Evolutionary conservation across 2,113 vertebrate genomes (phyloP).

Genomic region (Argyrosomus japonicus): DNA sequence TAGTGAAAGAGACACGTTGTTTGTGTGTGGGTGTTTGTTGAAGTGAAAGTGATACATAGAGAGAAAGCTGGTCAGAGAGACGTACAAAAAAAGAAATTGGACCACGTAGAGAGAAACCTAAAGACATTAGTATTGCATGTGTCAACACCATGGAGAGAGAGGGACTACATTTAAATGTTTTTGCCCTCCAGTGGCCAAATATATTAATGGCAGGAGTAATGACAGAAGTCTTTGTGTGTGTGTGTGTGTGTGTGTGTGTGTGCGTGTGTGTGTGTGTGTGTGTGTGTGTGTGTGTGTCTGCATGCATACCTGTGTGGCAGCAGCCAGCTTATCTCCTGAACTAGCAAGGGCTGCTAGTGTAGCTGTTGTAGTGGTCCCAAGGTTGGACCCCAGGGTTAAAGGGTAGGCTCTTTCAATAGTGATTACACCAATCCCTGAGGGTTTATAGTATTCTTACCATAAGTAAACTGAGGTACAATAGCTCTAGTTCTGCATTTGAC

Average conservation of each 20-base stretch:
- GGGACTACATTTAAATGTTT: neutral
- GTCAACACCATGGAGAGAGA: neutral
- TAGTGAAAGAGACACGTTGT: too few species aligned
- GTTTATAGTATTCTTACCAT: neutral
- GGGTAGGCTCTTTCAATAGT: slow-evolving; percentile 88
- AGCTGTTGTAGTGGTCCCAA: slow-evolving; percentile 87
- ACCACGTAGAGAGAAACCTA: too few species aligned
- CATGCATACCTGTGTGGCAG: slow-evolving; percentile 85
- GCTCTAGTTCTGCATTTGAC: too few species aligned
- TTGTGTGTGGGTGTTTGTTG: too few species aligned
- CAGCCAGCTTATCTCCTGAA: slow-evolving; percentile 84
- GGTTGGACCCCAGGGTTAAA: slow-evolving; percentile 89
- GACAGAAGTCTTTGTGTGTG: neutral
- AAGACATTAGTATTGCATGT: too few species aligned
- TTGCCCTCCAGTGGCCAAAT: neutral
- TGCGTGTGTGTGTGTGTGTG: neutral
- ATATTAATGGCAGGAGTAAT: neutral
- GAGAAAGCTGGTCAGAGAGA: too few species aligned
- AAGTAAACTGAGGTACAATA: too few species aligned
- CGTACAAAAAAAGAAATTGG: too few species aligned
- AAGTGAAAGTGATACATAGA: too few species aligned
- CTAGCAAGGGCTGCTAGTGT: slow-evolving; percentile 88
- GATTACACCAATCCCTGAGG: slow-evolving; percentile 87
- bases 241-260: too few species aligned
- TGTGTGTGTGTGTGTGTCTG: slow-evolving; percentile 70